Conservation (phyloP, 2,888 invertebrate species). For the Eristalis pertinax region DNA sequence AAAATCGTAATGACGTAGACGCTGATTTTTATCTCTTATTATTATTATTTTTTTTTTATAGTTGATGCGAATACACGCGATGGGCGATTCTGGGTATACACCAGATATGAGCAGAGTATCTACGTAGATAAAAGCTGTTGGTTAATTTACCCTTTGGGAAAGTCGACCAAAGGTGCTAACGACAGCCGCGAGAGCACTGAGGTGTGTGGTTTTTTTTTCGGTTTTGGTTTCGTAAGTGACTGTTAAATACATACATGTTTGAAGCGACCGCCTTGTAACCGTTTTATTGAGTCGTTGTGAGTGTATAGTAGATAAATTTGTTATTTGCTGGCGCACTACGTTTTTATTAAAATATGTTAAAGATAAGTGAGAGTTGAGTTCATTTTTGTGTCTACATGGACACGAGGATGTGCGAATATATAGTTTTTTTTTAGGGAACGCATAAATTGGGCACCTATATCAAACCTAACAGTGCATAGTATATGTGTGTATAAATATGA, state of each 20-base stretch:
- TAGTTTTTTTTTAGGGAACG: neutral
- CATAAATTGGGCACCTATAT: neutral
- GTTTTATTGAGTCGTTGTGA: slow-evolving; percentile 56
- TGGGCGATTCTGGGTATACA: slow-evolving; percentile 30
- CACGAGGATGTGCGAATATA: slow-evolving; percentile 9
- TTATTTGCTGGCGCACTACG: slow-evolving; percentile 45
- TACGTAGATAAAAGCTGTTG: slow-evolving; percentile 54
- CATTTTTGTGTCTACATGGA: slow-evolving; percentile 33
- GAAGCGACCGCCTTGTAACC: slow-evolving; percentile 61
- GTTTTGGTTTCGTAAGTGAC: slow-evolving; percentile 44
- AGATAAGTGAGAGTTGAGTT: slow-evolving; percentile 39
- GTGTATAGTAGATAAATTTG: slow-evolving; percentile 59
- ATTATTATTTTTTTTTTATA: slow-evolving; percentile 18
- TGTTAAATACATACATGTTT: slow-evolving; percentile 62
- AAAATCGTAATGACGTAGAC: slow-evolving; percentile 55
- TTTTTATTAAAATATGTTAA: slow-evolving; percentile 39
- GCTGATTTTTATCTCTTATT: slow-evolving; percentile 27
- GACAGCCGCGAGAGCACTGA: slow-evolving; percentile 22
- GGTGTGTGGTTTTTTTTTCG: slow-evolving; percentile 6
- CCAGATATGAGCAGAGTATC: slow-evolving; percentile 31
- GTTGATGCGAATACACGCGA: slow-evolving; percentile 55
- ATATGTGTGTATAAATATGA: too few species aligned
- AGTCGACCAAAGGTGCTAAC: slow-evolving; percentile 70
- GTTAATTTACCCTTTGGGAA: slow-evolving; percentile 67
- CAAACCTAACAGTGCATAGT: neutral